These are phyloP conservation scores for Oophaga sylvatica DNA, from an alignment of 2,797 vertebrate genomes.

Conservation along the genomic window DNA sequence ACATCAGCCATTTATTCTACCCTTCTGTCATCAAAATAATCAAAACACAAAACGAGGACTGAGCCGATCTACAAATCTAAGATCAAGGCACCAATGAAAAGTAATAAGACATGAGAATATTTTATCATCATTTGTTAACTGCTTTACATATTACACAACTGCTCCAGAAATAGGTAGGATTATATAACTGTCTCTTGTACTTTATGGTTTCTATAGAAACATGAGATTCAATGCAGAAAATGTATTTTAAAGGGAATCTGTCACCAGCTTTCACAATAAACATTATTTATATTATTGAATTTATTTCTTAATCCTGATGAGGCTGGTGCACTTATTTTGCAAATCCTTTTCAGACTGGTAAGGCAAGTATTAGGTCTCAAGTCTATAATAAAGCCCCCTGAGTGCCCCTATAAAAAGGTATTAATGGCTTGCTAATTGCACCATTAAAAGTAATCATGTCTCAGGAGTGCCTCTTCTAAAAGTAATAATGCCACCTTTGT, in stretches of 20 bases:
- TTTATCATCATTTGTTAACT: background rate
- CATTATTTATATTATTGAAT: too few species aligned
- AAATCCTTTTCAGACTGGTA: too few species aligned
- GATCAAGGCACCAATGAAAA: background rate
- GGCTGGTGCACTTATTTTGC: too few species aligned
- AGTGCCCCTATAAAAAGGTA: too few species aligned
- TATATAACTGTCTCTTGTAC: background rate
- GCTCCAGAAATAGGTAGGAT: background rate
- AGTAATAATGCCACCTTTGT: too few species aligned
- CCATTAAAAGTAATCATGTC: too few species aligned
- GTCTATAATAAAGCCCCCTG: too few species aligned
- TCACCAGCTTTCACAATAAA: too few species aligned
- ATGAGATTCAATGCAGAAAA: slow-evolving; percentile 70
- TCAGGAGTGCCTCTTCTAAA: too few species aligned
- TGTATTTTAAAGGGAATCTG: slow-evolving; percentile 71
- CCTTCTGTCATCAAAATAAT: background rate
- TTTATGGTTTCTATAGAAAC: slow-evolving; percentile 77
- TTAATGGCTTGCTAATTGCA: too few species aligned
- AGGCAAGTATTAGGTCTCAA: too few species aligned
- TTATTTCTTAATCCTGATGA: too few species aligned
- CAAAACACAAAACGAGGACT: background rate
- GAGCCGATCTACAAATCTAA: background rate
- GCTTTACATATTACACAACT: background rate
- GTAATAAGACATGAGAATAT: background rate
- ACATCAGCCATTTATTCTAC: background rate